phyloP scores from a whole-genome alignment of 1,140 invertebrate genomes.

The Telenomus remus region DNA sequence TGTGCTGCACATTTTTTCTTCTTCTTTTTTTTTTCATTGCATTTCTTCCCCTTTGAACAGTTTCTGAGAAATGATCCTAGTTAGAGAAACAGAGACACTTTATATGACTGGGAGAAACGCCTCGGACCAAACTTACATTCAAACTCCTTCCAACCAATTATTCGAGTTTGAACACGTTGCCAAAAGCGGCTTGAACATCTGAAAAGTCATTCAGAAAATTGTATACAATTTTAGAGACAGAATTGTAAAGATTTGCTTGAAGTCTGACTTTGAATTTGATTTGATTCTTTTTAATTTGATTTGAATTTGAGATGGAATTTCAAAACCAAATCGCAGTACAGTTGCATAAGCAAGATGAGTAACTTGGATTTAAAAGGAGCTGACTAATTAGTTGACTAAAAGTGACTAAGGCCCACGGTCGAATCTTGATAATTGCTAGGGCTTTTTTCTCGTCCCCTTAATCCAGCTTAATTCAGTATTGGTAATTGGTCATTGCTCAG shows the following conservation, averaged over 20 bases:
- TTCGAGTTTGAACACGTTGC: conserved; percentile 24
- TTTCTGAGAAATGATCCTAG: conserved; percentile 34
- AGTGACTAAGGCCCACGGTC: not conserved
- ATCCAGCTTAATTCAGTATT: not conserved
- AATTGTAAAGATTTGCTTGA: no score
- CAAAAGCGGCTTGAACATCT: no score
- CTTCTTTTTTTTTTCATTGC: not conserved
- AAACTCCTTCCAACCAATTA: conserved; percentile 47
- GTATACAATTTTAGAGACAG: no score
- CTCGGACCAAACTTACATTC: conserved; percentile 34
- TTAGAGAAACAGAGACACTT: conserved; percentile 49
- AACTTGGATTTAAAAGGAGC: not conserved
- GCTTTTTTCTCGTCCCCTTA: not conserved
- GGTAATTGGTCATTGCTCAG: not conserved
- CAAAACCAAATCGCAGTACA: no score
- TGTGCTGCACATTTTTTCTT: conserved; percentile 3
- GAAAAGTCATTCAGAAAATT: no score
- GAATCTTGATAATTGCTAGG: not conserved
- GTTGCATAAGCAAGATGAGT: not conserved
- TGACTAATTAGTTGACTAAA: not conserved
- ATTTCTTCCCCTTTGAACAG: conserved; percentile 21
- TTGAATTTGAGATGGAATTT: no score
- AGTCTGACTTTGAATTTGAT: conserved; percentile 2
- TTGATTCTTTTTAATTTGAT: no score
- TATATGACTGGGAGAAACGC: conserved; percentile 24